Percentiles rank a stretch among this genome's conserved stretches.
These are phyloP conservation scores for Poecilia wingei DNA, from an alignment of 2,797 vertebrate species.

Conservation along the genomic window DNA sequence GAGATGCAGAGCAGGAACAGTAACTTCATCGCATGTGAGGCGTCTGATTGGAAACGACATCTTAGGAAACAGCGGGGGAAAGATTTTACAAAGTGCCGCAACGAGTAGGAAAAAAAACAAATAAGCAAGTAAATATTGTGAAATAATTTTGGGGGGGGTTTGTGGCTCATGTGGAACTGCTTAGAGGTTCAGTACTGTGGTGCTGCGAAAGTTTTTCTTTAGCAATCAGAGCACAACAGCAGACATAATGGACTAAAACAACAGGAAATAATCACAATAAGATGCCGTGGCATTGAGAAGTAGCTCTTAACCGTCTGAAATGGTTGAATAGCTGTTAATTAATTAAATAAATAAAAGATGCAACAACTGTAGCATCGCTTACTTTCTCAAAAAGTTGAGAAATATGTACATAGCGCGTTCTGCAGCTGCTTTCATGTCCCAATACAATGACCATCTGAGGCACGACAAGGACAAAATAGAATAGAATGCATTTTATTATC, in stretches of 20 bases:
- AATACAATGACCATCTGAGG: not conserved
- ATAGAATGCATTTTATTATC: no score
- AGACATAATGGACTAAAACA: not conserved
- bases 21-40: not conserved
- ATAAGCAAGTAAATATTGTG: not conserved
- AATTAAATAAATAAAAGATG: not conserved
- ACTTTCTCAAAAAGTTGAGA: not conserved
- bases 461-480: not conserved
- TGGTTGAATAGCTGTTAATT: not conserved
- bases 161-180: not conserved
- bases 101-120: not conserved
- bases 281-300: not conserved
- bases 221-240: not conserved
- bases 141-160: not conserved
- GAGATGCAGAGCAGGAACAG: conserved; percentile 17
- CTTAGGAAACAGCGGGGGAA: not conserved
- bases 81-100: not conserved
- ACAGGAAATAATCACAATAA: not conserved
- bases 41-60: not conserved
- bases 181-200: not conserved
- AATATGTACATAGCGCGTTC: no score
- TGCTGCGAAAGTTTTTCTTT: not conserved
- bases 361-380: no score
- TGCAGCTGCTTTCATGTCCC: not conserved
- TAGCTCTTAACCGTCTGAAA: not conserved